These are phyloP conservation scores for Brachynemurus nebulosus DNA, from an alignment of 2,888 invertebrate species.

Conservation along the genomic window DNA sequence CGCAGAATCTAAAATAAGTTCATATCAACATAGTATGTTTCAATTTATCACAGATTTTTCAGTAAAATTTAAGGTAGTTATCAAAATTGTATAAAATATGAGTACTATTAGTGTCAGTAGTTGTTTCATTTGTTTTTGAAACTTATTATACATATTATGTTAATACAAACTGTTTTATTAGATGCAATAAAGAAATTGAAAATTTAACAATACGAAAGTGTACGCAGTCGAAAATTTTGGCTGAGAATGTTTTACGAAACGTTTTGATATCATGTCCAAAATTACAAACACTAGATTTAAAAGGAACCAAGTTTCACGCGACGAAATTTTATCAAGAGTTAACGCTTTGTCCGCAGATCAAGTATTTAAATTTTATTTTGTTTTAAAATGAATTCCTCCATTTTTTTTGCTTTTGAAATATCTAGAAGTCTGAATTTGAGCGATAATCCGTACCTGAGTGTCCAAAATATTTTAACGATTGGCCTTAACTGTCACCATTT, in stretches of 20 bases:
- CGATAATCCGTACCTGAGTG: neutral
- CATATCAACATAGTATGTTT: no score
- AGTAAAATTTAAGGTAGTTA: no score
- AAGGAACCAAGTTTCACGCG: neutral
- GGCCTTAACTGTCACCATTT: neutral
- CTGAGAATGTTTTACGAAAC: neutral
- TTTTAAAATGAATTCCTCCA: no score
- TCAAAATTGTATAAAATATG: no score
- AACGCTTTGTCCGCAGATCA: neutral
- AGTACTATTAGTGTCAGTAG: no score
- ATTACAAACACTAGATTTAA: neutral
- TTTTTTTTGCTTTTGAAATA: neutral
- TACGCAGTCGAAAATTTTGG: neutral
- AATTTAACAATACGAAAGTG: neutral
- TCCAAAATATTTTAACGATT: neutral
- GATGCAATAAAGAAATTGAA: neutral
- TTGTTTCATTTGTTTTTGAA: no score
- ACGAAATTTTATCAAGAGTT: neutral
- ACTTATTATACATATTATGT: no score
- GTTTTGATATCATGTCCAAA: neutral
- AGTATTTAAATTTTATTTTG: neutral
- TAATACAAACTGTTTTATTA: neutral
- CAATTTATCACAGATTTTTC: no score
- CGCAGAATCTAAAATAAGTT: no score
- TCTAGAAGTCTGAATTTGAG: constrained; percentile 1